phyloP scores from a whole-genome alignment of 2,113 vertebrate species.

The Anguilla rostrata region DNA sequence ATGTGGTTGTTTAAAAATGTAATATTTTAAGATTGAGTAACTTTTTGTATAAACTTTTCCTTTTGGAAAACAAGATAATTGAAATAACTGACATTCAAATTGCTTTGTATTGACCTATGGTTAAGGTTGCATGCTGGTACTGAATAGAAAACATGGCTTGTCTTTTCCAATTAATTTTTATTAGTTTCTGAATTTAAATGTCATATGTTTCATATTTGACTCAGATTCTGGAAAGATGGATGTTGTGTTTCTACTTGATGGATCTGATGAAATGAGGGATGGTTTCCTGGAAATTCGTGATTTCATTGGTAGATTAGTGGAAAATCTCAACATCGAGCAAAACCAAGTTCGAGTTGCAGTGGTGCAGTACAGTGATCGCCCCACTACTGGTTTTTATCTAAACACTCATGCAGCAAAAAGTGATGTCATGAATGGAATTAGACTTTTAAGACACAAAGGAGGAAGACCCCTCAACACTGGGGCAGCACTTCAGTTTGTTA shows the following conservation, averaged over 20 bases:
- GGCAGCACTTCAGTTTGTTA: constrained; percentile 55
- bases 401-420: constrained; percentile 55
- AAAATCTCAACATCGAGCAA: constrained; percentile 57
- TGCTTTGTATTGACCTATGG: background rate
- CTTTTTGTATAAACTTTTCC: background rate
- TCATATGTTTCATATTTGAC: constrained; percentile 53
- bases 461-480: constrained; percentile 40
- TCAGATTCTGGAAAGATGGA: constrained; percentile 78
- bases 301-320: constrained; percentile 65
- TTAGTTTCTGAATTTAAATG: background rate
- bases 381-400: constrained; percentile 45
- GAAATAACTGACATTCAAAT: background rate
- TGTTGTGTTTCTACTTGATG: constrained; percentile 82
- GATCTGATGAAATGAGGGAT: constrained; percentile 33
- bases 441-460: constrained; percentile 54
- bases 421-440: constrained; percentile 43
- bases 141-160: background rate
- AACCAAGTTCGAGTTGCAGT: constrained; percentile 60
- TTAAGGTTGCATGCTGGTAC: background rate
- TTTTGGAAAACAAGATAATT: no score
- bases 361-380: constrained; percentile 55
- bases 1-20: background rate
- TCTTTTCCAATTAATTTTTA: background rate
- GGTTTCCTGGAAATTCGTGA: constrained; percentile 72
- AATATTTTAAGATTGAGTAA: background rate